Evolutionary conservation across 2,113 vertebrate genomes (phyloP).

Genomic region (Tenebrosternarchus preto): DNA sequence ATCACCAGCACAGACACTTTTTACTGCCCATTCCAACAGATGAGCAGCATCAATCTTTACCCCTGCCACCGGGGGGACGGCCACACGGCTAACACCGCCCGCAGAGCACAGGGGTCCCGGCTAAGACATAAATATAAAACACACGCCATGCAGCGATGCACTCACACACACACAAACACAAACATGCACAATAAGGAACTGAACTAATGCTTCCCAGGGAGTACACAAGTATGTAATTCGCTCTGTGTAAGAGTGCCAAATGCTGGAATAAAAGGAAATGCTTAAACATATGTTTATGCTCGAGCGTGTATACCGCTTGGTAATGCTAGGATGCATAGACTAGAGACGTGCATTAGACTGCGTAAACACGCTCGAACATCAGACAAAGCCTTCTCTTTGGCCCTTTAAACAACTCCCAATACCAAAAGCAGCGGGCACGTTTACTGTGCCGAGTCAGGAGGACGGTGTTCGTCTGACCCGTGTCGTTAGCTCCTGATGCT

Average conservation of each 20-base stretch:
- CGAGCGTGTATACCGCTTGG: not conserved
- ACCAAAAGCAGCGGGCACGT: not conserved
- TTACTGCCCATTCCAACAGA: constrained; percentile 69
- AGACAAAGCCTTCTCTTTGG: not conserved
- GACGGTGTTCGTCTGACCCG: not conserved
- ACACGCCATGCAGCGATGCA: constrained; percentile 19
- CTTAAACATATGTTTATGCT: not conserved
- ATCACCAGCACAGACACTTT: constrained; percentile 57
- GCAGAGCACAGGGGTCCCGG: constrained; percentile 34
- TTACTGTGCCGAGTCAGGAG: constrained; percentile 7
- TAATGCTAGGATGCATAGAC: not conserved
- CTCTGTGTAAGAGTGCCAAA: not conserved
- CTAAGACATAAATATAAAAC: constrained; percentile 39
- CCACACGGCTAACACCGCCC: constrained; percentile 53
- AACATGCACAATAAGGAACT: not conserved
- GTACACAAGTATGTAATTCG: not conserved
- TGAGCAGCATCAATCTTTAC: constrained; percentile 71
- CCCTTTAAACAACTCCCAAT: not conserved
- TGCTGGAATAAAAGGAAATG: not conserved
- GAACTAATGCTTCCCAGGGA: not conserved
- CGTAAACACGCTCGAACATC: not conserved
- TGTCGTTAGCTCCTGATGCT: not conserved
- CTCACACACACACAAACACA: constrained; percentile 14
- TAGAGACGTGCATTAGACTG: not conserved
- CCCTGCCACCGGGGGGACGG: constrained; percentile 58